These are phyloP conservation scores for Labroides dimidiatus DNA, from an alignment of 2,797 vertebrate species.

Conservation along the genomic window DNA sequence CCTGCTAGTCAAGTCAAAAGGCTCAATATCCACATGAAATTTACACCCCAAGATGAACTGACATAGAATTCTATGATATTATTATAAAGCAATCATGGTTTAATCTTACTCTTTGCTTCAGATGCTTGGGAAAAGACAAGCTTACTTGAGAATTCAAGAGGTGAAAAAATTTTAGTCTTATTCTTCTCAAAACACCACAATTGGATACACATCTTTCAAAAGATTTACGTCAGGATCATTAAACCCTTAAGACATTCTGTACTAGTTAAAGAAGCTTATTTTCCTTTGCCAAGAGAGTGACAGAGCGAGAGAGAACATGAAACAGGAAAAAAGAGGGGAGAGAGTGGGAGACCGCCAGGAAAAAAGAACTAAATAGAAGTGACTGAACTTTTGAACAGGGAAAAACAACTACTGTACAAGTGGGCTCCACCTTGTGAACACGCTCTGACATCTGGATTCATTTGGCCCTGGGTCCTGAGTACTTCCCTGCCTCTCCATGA, in stretches of 20 bases:
- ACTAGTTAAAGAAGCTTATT: slow-evolving; percentile 54
- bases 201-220: slow-evolving; percentile 35
- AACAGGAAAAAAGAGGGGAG: slow-evolving; percentile 20
- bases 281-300: slow-evolving; percentile 53
- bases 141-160: not conserved
- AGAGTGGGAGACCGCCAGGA: slow-evolving; percentile 48
- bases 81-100: slow-evolving; percentile 60
- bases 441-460: slow-evolving; percentile 78
- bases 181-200: slow-evolving; percentile 14
- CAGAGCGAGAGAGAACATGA: slow-evolving; percentile 45
- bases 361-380: slow-evolving; percentile 61
- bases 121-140: not conserved
- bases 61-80: slow-evolving; percentile 65
- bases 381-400: slow-evolving; percentile 69
- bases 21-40: slow-evolving; percentile 57
- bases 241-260: slow-evolving; percentile 57
- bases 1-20: slow-evolving; percentile 44
- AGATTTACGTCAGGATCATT: slow-evolving; percentile 47
- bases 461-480: slow-evolving; percentile 69
- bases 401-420: slow-evolving; percentile 80
- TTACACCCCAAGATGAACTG: slow-evolving; percentile 69
- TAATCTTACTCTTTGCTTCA: slow-evolving; percentile 42
- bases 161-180: not conserved
- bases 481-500: slow-evolving; percentile 64
- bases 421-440: slow-evolving; percentile 77